Evolutionary conservation across 1,140 invertebrate genomes (phyloP), one percentile per base, ranked within the genome.

Genomic region (Caenorhabditis brenneri): DNA sequence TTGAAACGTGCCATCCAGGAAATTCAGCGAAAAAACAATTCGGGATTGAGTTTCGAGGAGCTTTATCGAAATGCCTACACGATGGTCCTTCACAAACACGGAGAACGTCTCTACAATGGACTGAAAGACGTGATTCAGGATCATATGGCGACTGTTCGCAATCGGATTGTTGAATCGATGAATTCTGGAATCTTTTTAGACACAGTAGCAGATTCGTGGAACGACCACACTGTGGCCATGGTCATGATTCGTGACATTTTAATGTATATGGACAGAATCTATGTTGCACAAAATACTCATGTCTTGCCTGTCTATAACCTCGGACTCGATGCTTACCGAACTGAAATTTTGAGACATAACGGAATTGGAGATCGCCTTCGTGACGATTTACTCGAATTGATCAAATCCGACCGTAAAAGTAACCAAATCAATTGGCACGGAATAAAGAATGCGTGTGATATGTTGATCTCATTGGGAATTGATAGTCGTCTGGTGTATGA

Each of bases 171-270:
- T 42, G 93, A 94, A 85, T 94, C 96, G 33, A 92, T 99, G 85
- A 95, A 98, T 91, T 31, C 39, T 24, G 99, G 98, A 91, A 97
- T 97, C 91, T 99, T 99, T 91, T 92, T 99, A 80, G 95, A 96
- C 91, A 97, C 95, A 19, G 92, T 99, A 80, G 99, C 98, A 92
- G 94, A 95, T 92, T 96, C 96, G 2, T 99, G 97, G 97, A 98
- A 96, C 89, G 97, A 99, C 92, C 97, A 99, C 92, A 97, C 98
- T 91, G 99, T 97, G 6, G 98, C 97, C 9, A 99, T 99, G 98
- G 96, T 99, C n/a, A 99, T 99, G 98, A 99, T 99, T 85, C 93
- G 98, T 87, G 98, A 99, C 91, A 99, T 99, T 91, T 93, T 99
- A 0, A 99, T 99, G 98, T 99, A 99, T 91, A 99, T 99, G 97